These are phyloP conservation scores for Gasteruption jaculator DNA, from an alignment of 2,888 invertebrate species.

Conservation along the genomic window DNA sequence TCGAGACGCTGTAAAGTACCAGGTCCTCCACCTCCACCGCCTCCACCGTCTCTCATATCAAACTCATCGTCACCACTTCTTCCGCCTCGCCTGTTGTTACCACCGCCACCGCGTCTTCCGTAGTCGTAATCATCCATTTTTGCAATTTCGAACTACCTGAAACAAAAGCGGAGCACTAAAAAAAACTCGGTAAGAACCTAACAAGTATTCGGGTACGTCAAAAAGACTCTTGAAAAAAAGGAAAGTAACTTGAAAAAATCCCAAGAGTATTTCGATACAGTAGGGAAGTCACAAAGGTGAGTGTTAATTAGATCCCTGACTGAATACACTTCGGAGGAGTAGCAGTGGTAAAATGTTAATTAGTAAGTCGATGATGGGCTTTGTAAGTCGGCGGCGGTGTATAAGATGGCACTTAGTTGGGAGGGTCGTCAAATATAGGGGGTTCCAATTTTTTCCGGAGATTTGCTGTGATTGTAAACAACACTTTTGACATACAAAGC, in stretches of 20 bases:
- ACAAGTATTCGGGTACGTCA: too few relatives aligned
- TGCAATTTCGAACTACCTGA: background rate
- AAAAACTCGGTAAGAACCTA: too few relatives aligned
- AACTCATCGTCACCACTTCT: constrained; percentile 21
- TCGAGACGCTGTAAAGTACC: constrained; percentile 51
- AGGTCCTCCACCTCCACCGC: constrained; percentile 12
- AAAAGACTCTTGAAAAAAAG: too few relatives aligned
- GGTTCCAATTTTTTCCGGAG: too few relatives aligned
- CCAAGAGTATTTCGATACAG: too few relatives aligned
- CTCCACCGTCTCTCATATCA: constrained; percentile 13
- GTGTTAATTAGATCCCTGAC: constrained; percentile 41
- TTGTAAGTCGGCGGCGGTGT: background rate
- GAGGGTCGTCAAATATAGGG: too few relatives aligned
- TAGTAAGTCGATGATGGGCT: constrained; percentile 24
- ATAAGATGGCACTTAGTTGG: too few relatives aligned
- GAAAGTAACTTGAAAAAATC: too few relatives aligned
- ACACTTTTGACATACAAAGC: too few relatives aligned
- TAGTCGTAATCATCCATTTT: constrained; percentile 33
- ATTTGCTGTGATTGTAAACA: too few relatives aligned
- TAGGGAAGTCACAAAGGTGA: constrained; percentile 32
- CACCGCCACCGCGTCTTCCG: constrained; percentile 23
- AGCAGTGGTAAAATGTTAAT: constrained; percentile 43
- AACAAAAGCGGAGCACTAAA: too few relatives aligned
- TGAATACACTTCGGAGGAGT: constrained; percentile 33
- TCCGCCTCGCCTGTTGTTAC: constrained; percentile 19